Evolutionary conservation across 2,113 vertebrate species (phyloP).

Genomic region (Lagopus leucura): DNA sequence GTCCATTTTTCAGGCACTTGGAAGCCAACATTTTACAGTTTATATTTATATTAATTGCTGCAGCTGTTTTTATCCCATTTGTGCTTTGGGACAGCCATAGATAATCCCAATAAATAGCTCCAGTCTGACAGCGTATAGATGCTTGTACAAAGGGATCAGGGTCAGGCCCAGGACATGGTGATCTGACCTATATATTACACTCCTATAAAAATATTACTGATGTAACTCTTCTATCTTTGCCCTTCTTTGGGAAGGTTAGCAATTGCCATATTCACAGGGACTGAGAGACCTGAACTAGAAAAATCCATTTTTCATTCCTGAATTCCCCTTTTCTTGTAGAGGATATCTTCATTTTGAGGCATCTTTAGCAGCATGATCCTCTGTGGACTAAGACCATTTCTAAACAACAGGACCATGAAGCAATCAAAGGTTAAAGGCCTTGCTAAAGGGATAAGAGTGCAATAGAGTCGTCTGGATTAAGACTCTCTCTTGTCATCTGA

Average conservation of each 20-base stretch:
- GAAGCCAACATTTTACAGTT: not conserved
- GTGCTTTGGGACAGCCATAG: not conserved
- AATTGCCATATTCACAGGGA: not conserved
- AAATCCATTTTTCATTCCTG: not conserved
- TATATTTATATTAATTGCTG: slow-evolving; percentile 18
- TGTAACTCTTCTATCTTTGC: not conserved
- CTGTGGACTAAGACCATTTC: not conserved
- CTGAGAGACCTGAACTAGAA: not conserved
- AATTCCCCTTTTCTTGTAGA: not conserved
- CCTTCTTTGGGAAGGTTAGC: not conserved
- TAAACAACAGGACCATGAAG: not conserved
- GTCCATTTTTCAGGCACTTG: not conserved
- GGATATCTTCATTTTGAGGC: not conserved
- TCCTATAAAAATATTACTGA: not conserved
- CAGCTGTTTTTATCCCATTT: slow-evolving; percentile 49
- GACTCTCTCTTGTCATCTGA: not conserved
- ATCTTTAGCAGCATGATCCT: not conserved
- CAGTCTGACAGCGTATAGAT: slow-evolving; percentile 2
- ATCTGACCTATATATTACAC: slow-evolving; percentile 27
- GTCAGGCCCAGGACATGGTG: not conserved
- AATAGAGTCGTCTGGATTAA: slow-evolving; percentile 64
- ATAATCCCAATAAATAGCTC: slow-evolving; percentile 45
- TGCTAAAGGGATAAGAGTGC: slow-evolving; percentile 29
- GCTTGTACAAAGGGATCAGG: slow-evolving; percentile 1
- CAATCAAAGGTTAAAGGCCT: slow-evolving; percentile 45